Base-by-base conservation (phyloP, 2,113 vertebrate genomes). In the Spheniscus mendiculus region DNA sequence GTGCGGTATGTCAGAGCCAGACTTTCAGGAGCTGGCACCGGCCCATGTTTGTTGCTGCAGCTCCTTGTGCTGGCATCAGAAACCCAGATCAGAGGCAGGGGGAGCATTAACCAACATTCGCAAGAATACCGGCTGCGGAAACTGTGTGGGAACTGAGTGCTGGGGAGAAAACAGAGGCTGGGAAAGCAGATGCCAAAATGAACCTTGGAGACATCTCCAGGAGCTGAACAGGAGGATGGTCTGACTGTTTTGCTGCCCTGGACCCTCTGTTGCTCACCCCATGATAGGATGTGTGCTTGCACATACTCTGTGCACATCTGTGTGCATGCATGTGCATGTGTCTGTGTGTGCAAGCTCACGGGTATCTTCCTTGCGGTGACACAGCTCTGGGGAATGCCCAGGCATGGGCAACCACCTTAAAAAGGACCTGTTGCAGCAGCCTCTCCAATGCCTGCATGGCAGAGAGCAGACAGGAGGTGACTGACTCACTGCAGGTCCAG, bases 41-140 rank as follows among this genome's bases (percentile, higher is more conserved):
- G 36, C 70, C 36, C 63, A 44, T 74, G 29, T 42, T 44, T 82
- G 83, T 59, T 69, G 74, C 89, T 34, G 62, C 53, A 69, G 74
- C 40, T 65, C 89, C 76, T 90, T 1, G 30, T 27, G 62, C 59
- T 89, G 87, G 55, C 52, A 15, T 2, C 22, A 30, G 63, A 27
- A 59, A 45, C 12, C 23, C 1, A 4, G 71, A 47, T 42, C 52
- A 47, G 85, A 79, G 44, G 70, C 71, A 52, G 30, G 14, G 29
- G 34, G 27, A 92, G 49, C 56, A 18, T 88, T 58, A 44, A 65
- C 38, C 0, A 0, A 53, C 0, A 0, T 55, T 76, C 1, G 1
- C 2, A 4, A 29, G 62, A 71, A 52, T 26, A n/a, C 53, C 0
- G 1, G 38, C 65, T 67, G 34, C 4, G 1, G 62, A 30, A 89